Conservation (phyloP, 2,888 invertebrate genomes). For the Drosophila basisetae region DNA sequence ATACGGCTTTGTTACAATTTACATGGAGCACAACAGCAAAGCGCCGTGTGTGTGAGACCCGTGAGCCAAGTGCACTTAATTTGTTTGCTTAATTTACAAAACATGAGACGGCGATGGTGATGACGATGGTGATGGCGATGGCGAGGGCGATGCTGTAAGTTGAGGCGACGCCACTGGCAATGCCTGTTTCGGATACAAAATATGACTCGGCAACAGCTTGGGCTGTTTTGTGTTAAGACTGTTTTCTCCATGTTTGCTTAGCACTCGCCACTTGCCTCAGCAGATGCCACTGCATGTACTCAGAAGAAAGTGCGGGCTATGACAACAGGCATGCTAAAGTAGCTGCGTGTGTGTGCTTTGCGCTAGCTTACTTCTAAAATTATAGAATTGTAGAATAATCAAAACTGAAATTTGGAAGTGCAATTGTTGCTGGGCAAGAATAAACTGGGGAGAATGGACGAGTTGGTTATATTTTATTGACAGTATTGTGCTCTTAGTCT, state of each 20-base stretch:
- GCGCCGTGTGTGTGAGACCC: slow-evolving; percentile 44
- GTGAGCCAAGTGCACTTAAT: slow-evolving; percentile 81
- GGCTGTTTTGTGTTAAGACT: slow-evolving; percentile 34
- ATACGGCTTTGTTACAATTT: slow-evolving; percentile 77
- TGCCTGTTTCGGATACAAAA: slow-evolving; percentile 7
- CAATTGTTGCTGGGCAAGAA: slow-evolving; percentile 5
- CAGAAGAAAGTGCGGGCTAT: slow-evolving; percentile 37
- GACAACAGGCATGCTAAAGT: slow-evolving; percentile 31
- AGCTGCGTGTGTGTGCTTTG: slow-evolving; percentile 16
- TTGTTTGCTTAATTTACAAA: slow-evolving; percentile 83
- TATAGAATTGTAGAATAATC: slow-evolving; percentile 46
- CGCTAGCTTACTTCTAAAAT: slow-evolving; percentile 47
- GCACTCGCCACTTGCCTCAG: slow-evolving; percentile 61
- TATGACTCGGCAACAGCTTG: slow-evolving; percentile 25
- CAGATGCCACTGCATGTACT: slow-evolving; percentile 62
- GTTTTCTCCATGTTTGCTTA: slow-evolving; percentile 55
- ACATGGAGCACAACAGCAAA: slow-evolving; percentile 61
- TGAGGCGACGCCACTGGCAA: not conserved
- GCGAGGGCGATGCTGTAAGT: slow-evolving; percentile 3
- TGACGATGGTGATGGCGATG: not conserved
- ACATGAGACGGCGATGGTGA: slow-evolving; percentile 63
- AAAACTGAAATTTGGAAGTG: slow-evolving; percentile 14
- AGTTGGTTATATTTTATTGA: slow-evolving; percentile 8
- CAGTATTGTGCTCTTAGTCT: not conserved
- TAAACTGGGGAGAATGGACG: slow-evolving; percentile 33